Conservation (phyloP, 2,888 invertebrate genomes). For the Tachina grossa region DNA sequence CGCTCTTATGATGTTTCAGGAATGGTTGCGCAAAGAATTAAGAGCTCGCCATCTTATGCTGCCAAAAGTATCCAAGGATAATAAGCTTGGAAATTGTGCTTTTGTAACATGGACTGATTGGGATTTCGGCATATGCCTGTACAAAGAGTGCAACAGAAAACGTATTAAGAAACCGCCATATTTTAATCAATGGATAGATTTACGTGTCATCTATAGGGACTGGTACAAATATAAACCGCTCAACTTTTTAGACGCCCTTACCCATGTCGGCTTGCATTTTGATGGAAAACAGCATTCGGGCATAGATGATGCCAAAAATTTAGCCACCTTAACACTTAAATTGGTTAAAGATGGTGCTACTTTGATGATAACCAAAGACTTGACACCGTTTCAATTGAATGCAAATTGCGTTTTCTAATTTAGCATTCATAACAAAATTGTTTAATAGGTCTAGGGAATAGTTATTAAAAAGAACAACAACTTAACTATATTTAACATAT, state of each 20-base stretch:
- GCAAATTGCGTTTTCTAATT: conserved; percentile 79
- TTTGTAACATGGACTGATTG: conserved; percentile 87
- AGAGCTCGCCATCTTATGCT: conserved; percentile 78
- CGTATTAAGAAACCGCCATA: conserved; percentile 83
- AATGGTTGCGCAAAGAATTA: conserved; percentile 84
- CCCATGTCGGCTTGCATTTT: conserved; percentile 85
- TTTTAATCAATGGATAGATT: conserved; percentile 86
- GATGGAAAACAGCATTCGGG: conserved; percentile 86
- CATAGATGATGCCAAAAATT: conserved; percentile 86
- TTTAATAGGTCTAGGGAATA: conserved; percentile 50
- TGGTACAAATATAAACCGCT: conserved; percentile 84
- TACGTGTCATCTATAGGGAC: conserved; percentile 84
- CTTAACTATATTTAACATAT: conserved; percentile 65
- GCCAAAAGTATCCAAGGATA: conserved; percentile 83
- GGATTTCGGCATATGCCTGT: conserved; percentile 85
- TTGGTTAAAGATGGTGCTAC: conserved; percentile 85
- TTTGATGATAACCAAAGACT: conserved; percentile 83
- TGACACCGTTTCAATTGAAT: conserved; percentile 81
- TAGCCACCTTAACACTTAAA: conserved; percentile 84
- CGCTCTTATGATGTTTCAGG: conserved; percentile 84
- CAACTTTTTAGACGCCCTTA: conserved; percentile 84
- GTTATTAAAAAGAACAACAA: conserved; percentile 44
- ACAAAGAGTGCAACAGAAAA: conserved; percentile 85
- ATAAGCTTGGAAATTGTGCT: conserved; percentile 83
- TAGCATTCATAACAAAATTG: conserved; percentile 7